These are phyloP conservation scores for Clavelina lepadiformis DNA, from an alignment of 23 tunicate species.

Conservation along the genomic window DNA sequence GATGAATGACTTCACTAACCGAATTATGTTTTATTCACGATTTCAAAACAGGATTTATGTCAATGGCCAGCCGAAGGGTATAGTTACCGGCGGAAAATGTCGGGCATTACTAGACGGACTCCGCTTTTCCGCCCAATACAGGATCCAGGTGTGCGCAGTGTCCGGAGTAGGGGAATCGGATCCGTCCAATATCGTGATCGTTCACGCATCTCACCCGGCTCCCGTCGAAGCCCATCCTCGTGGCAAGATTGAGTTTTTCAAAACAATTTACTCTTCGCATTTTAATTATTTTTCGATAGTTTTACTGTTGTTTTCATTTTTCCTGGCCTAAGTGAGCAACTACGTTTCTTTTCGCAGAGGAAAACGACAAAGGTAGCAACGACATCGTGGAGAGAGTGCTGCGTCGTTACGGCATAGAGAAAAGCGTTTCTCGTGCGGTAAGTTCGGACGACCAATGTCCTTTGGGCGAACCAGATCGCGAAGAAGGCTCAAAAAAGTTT, in stretches of 20 bases:
- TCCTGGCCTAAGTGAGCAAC: too few species aligned
- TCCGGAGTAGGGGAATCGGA: constrained; percentile 78
- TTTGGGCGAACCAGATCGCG: not conserved
- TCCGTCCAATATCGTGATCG: constrained; percentile 71
- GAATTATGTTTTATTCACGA: too few species aligned
- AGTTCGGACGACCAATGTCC: not conserved
- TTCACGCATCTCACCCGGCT: constrained; percentile 19
- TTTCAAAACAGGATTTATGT: constrained; percentile 93
- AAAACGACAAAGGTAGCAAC: too few species aligned
- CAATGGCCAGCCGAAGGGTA: constrained; percentile 90
- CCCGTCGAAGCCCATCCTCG: too few species aligned
- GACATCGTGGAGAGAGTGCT: constrained; percentile 84
- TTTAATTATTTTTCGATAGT: too few species aligned
- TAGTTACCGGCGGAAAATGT: constrained; percentile 65
- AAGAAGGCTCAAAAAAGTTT: not conserved
- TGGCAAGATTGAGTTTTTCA: too few species aligned
- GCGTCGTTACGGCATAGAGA: constrained; percentile 70
- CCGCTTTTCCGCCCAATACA: constrained; percentile 43
- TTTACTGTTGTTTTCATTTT: too few species aligned
- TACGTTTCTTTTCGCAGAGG: too few species aligned
- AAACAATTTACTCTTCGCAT: too few species aligned
- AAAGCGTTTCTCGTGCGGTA: constrained; percentile 7
- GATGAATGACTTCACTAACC: too few species aligned
- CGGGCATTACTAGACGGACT: constrained; percentile 78
- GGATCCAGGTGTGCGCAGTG: constrained; percentile 66